A percentile compares a stretch with the other conserved stretches of the same genome.
Conservation (phyloP, 2,113 vertebrate species). For the Lagopus leucura region DNA sequence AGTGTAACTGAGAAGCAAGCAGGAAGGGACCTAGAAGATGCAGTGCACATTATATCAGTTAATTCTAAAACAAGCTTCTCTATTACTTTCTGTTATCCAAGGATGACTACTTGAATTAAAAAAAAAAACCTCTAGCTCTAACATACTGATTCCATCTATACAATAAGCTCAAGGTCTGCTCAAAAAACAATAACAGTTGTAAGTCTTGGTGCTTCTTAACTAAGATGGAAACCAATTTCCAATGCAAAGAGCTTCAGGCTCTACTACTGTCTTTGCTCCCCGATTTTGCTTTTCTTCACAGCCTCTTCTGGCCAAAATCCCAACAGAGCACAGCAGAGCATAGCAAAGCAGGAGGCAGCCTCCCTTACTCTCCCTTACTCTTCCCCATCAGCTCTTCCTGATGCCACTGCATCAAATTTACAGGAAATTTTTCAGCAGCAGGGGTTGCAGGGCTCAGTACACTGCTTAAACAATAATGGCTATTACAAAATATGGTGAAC, state of each 20-base stretch:
- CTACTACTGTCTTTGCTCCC: neutral
- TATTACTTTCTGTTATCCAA: neutral
- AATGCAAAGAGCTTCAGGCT: neutral
- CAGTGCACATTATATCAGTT: neutral
- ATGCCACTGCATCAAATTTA: too few relatives aligned
- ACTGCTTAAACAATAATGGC: neutral
- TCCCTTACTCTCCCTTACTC: neutral
- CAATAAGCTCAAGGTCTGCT: neutral
- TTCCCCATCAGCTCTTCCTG: accelerated
- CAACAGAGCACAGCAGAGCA: too few relatives aligned
- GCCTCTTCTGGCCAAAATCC: accelerated
- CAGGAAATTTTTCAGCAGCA: neutral
- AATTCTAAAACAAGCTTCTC: neutral
- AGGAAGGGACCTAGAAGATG: neutral
- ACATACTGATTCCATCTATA: neutral
- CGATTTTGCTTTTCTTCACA: neutral
- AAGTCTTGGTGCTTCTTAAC: neutral
- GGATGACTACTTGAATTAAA: neutral
- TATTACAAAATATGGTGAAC: neutral
- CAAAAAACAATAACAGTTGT: neutral
- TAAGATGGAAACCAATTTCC: neutral
- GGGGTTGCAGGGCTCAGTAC: neutral
- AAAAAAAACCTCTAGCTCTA: neutral
- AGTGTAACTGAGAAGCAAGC: neutral
- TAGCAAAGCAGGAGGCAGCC: neutral